A percentile compares a stretch with the other conserved stretches of the same genome.
phyloP scores from a whole-genome alignment of 2,113 vertebrate species.

The Propithecus coquereli region DNA sequence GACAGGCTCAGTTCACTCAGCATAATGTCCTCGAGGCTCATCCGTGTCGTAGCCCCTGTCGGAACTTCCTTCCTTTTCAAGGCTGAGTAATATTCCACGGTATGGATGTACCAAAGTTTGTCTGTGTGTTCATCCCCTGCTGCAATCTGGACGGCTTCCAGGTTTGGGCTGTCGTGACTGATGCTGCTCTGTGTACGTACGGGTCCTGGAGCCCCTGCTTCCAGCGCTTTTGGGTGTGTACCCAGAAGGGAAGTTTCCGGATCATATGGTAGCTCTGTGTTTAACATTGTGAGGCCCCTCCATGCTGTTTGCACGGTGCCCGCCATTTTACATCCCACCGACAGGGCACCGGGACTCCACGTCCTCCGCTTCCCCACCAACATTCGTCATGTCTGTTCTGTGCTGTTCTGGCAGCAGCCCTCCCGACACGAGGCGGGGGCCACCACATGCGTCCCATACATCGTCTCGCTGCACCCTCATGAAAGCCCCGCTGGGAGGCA shows the following conservation, averaged over 20 bases:
- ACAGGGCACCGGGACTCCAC: fast-evolving
- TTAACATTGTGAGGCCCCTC: fast-evolving
- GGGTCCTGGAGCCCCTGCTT: background rate
- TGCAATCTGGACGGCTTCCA: background rate
- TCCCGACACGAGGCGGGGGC: background rate
- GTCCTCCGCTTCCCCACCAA: fast-evolving
- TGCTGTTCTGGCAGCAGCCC: background rate
- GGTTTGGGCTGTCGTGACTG: background rate
- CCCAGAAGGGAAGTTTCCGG: background rate
- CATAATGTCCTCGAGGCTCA: background rate
- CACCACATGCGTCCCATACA: background rate
- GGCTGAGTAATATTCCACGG: background rate
- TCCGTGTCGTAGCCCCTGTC: fast-evolving
- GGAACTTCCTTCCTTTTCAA: background rate
- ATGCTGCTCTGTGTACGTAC: fast-evolving
- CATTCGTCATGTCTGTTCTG: background rate
- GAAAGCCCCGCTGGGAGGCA: too few species aligned
- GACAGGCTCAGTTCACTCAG: background rate
- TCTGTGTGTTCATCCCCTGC: background rate
- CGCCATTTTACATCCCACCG: background rate
- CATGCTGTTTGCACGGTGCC: fast-evolving
- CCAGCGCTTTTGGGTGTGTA: background rate
- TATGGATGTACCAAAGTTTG: fast-evolving
- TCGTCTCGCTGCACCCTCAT: background rate
- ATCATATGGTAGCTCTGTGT: fast-evolving